Conservation (phyloP, 2,113 vertebrate species). For the Poeciliopsis prolifica region DNA sequence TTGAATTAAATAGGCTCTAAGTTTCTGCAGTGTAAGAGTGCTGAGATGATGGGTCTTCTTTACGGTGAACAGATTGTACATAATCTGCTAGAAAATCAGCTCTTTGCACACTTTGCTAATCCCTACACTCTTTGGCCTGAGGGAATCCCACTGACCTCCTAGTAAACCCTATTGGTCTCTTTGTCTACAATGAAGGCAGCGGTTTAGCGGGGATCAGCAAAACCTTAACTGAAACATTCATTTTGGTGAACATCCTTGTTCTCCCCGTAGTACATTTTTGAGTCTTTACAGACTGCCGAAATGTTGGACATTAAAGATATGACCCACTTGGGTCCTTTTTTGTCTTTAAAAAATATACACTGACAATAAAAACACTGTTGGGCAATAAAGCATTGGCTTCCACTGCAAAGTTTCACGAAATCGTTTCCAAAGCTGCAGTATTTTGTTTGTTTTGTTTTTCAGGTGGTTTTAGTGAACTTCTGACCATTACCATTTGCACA, state of each 20-base stretch:
- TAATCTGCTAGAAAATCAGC: constrained; percentile 78
- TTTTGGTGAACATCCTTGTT: neutral
- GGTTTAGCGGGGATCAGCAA: neutral
- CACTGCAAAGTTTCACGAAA: too few relatives aligned
- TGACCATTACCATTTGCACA: too few relatives aligned
- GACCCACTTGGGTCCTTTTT: neutral
- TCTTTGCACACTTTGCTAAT: constrained; percentile 74
- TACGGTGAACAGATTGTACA: constrained; percentile 71
- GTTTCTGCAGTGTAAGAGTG: constrained; percentile 16
- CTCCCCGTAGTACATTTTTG: neutral
- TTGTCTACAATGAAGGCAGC: constrained; percentile 40
- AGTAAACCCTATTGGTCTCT: constrained; percentile 56
- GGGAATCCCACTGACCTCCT: constrained; percentile 59
- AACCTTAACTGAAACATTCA: constrained; percentile 1
- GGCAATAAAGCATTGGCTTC: too few relatives aligned
- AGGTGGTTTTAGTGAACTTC: too few relatives aligned
- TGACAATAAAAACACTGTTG: neutral
- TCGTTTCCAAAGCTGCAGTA: too few relatives aligned
- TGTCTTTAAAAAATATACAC: neutral
- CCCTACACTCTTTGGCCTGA: constrained; percentile 45
- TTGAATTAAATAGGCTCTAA: constrained; percentile 7
- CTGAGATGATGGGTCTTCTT: constrained; percentile 25
- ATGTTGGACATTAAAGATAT: neutral
- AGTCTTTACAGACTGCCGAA: neutral
- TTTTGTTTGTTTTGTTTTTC: too few relatives aligned